These are phyloP conservation scores for Chrysocyon brachyurus DNA, from an alignment of 2,797 vertebrate genomes.

Conservation along the genomic window DNA sequence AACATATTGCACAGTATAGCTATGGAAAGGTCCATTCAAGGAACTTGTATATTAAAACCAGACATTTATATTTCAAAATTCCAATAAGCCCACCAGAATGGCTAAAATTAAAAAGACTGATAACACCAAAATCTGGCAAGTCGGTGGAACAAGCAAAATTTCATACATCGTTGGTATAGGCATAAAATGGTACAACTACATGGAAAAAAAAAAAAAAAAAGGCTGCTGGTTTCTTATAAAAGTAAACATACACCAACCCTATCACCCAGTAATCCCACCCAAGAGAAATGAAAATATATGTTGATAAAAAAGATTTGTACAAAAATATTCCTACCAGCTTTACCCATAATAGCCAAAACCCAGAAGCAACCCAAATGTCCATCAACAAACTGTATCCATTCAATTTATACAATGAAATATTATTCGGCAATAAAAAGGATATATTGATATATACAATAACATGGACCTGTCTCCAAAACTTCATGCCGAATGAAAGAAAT, in stretches of 20 bases:
- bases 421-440: conserved; percentile 31
- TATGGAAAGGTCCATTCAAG: not conserved
- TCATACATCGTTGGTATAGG: not conserved
- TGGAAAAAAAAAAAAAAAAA: not conserved
- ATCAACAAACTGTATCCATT: conserved; percentile 15
- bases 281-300: conserved; percentile 47
- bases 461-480: not conserved
- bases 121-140: conserved; percentile 34
- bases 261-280: not conserved
- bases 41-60: not conserved
- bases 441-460: not conserved
- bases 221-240: conserved; percentile 21
- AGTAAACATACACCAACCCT: conserved; percentile 43
- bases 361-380: conserved; percentile 42
- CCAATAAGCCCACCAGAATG: not conserved
- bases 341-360: conserved; percentile 16
- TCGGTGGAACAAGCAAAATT: conserved; percentile 30
- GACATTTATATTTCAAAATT: conserved; percentile 59
- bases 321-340: conserved; percentile 45
- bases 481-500: not conserved
- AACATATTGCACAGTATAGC: not conserved
- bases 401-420: not conserved
- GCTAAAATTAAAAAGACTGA: conserved; percentile 36
- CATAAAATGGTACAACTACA: conserved; percentile 23
- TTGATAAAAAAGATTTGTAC: not conserved